phyloP scores from a whole-genome alignment of 2,797 vertebrate species.

The Pachyuromys duprasi region DNA sequence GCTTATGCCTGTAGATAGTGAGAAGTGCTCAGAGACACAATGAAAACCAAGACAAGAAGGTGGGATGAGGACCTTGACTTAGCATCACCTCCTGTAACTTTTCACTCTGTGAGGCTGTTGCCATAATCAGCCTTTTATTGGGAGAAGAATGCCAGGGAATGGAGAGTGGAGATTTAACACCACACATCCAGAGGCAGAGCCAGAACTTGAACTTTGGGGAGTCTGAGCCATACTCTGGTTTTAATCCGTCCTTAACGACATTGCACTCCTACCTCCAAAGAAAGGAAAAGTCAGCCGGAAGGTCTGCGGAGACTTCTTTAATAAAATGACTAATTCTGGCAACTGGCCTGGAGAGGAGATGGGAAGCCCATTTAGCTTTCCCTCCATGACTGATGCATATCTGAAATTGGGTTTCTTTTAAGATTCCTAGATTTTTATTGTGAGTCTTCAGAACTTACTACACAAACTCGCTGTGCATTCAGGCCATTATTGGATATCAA shows the following conservation, averaged over 20 bases:
- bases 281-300: slow-evolving; percentile 9
- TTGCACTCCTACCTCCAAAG: neutral
- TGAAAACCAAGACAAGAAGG: neutral
- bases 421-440: neutral
- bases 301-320: neutral
- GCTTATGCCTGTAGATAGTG: neutral
- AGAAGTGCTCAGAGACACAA: neutral
- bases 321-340: slow-evolving; percentile 71
- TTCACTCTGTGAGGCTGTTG: neutral
- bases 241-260: neutral
- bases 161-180: neutral
- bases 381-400: slow-evolving; percentile 61
- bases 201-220: neutral
- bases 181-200: neutral
- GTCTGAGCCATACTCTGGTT: neutral
- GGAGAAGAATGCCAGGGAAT: neutral
- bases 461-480: neutral
- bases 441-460: neutral
- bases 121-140: neutral
- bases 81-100: neutral
- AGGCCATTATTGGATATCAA: neutral
- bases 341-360: slow-evolving; percentile 60
- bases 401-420: slow-evolving; percentile 64
- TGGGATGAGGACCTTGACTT: neutral
- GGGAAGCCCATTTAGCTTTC: slow-evolving; percentile 62